Conservation (phyloP, 2,888 invertebrate species). For the Andrena fulva region DNA sequence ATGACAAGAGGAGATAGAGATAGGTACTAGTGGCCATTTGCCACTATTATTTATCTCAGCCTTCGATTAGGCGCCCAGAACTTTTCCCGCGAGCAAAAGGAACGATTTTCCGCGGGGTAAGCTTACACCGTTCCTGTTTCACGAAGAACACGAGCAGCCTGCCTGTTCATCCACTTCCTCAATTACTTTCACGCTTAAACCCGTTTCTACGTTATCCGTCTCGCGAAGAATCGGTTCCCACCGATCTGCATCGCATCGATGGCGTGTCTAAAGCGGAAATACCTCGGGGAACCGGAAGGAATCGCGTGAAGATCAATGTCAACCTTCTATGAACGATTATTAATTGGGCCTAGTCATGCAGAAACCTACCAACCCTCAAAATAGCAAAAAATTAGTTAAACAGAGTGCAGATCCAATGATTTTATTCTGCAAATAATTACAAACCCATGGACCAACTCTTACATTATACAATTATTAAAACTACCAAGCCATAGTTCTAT, state of each 20-base stretch:
- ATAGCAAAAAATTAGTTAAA: too few species aligned
- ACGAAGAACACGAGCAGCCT: conserved; percentile 53
- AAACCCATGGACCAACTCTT: too few species aligned
- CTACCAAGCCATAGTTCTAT: too few species aligned
- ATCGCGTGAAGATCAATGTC: conserved; percentile 45
- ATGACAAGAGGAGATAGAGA: too few species aligned
- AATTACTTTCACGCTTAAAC: conserved; percentile 81
- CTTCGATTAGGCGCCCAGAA: not conserved
- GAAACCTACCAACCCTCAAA: too few species aligned
- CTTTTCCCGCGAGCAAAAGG: conserved; percentile 34
- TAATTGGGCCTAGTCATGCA: not conserved
- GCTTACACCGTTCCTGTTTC: conserved; percentile 41
- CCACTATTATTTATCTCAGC: not conserved
- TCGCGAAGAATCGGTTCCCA: conserved; percentile 71
- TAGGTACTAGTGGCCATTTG: too few species aligned
- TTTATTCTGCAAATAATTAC: too few species aligned
- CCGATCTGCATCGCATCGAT: conserved; percentile 63
- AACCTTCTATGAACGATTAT: conserved; percentile 4
- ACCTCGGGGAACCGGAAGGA: conserved; percentile 40
- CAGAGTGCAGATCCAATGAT: too few species aligned
- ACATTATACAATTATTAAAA: too few species aligned
- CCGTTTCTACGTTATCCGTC: conserved; percentile 76
- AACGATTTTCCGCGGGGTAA: conserved; percentile 59
- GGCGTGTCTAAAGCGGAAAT: conserved; percentile 42
- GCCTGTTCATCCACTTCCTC: conserved; percentile 74